These are phyloP conservation scores for Conistra vaccinii DNA, from an alignment of 2,888 invertebrate genomes.

Conservation along the genomic window DNA sequence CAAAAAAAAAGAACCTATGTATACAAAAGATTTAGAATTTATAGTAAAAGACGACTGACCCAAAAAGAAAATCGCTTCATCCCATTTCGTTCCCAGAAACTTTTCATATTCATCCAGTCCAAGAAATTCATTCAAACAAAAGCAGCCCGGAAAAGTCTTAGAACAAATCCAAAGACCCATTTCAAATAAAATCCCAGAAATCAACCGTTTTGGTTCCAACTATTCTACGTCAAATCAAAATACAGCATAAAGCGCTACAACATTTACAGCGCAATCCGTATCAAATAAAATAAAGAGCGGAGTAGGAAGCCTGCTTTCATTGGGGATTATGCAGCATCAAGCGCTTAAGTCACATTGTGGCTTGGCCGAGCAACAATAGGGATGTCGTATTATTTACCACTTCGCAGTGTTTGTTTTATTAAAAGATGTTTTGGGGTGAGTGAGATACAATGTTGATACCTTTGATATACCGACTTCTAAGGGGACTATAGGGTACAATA, in stretches of 20 bases:
- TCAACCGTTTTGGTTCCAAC: slow-evolving; percentile 4
- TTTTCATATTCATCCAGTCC: neutral
- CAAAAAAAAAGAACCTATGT: too few species aligned
- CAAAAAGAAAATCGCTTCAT: neutral
- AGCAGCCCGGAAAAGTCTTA: neutral
- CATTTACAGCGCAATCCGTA: slow-evolving; percentile 58
- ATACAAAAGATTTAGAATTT: too few species aligned
- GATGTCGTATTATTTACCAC: slow-evolving; percentile 58
- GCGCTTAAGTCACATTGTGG: slow-evolving; percentile 67
- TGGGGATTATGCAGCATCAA: slow-evolving; percentile 73
- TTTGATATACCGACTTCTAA: neutral
- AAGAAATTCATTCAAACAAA: slow-evolving; percentile 20
- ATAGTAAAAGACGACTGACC: neutral
- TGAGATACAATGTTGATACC: neutral
- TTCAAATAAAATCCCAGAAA: slow-evolving; percentile 5
- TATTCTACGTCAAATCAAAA: slow-evolving; percentile 24
- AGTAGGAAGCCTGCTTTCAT: slow-evolving; percentile 67
- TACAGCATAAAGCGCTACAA: slow-evolving; percentile 25
- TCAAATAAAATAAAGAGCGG: slow-evolving; percentile 71
- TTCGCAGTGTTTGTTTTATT: slow-evolving; percentile 62
- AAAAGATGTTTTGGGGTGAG: slow-evolving; percentile 27
- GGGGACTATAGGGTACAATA: neutral
- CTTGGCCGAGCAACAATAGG: slow-evolving; percentile 50
- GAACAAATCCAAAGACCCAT: slow-evolving; percentile 22
- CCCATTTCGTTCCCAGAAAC: neutral